Percentiles rank a stretch among this genome's conserved stretches.
Evolutionary conservation across 2,888 invertebrate species (phyloP).

Genomic region (Microplitis deprimator): DNA sequence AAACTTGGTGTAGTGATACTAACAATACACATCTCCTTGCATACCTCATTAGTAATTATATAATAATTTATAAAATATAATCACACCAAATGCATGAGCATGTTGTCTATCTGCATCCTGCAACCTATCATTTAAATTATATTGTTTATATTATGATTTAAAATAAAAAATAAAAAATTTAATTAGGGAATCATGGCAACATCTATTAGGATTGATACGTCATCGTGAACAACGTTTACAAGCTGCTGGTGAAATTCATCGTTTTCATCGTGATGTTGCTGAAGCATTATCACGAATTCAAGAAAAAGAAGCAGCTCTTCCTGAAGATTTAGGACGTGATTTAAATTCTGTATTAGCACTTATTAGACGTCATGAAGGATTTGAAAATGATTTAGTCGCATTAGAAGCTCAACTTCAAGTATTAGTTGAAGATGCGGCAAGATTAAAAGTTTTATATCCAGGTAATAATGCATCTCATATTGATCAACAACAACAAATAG

Average conservation of each 20-base stretch:
- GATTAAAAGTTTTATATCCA: slow-evolving; percentile 90
- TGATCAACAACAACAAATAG: slow-evolving; percentile 86
- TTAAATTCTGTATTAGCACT: slow-evolving; percentile 88
- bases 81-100: no score
- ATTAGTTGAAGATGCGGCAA: slow-evolving; percentile 92
- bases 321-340: slow-evolving; percentile 86
- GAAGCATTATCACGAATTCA: slow-evolving; percentile 92
- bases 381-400: slow-evolving; percentile 93
- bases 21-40: neutral
- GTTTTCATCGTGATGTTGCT: slow-evolving; percentile 96
- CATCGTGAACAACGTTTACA: slow-evolving; percentile 88
- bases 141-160: neutral
- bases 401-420: slow-evolving; percentile 93
- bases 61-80: slow-evolving; percentile 36
- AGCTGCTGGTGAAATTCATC: slow-evolving; percentile 97
- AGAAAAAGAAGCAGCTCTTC: slow-evolving; percentile 89
- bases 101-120: neutral
- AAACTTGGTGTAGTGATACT: slow-evolving; percentile 1
- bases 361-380: slow-evolving; percentile 90
- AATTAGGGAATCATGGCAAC: slow-evolving; percentile 86
- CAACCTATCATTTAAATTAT: neutral
- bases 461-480: slow-evolving; percentile 93
- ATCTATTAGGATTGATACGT: slow-evolving; percentile 88
- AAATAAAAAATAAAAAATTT: slow-evolving; percentile 34
- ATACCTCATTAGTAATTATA: neutral